phyloP scores from a whole-genome alignment of 1,140 invertebrate genomes.

The Bombus haemorrhoidalis region DNA sequence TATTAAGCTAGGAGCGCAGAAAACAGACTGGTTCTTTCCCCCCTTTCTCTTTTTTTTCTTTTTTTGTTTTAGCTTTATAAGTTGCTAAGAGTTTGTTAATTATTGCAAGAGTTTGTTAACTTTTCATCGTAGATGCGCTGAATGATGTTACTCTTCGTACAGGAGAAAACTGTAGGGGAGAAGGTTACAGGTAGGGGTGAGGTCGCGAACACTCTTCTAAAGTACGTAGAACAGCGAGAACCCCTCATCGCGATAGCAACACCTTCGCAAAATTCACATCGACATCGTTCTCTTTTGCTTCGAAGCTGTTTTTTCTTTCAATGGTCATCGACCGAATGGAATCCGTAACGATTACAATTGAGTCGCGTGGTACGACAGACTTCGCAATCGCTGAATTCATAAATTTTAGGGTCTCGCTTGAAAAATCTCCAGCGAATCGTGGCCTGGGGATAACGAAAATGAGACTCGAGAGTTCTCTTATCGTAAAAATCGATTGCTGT shows the following conservation, averaged over 20 bases:
- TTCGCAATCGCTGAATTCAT: constrained; percentile 1
- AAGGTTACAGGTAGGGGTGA: background rate
- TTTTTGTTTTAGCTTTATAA: too few relatives aligned
- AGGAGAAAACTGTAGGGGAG: too few relatives aligned
- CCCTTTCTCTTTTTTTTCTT: too few relatives aligned
- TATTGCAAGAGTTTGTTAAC: too few relatives aligned
- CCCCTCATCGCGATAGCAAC: background rate
- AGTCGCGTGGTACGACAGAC: background rate
- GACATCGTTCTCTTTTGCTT: background rate
- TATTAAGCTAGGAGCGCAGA: background rate
- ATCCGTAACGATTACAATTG: background rate
- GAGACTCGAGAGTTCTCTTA: background rate
- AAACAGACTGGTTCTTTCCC: background rate
- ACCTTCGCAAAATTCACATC: constrained; percentile 1
- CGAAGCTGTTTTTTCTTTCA: background rate
- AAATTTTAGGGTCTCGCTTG: background rate
- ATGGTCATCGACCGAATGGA: background rate
- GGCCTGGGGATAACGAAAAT: background rate
- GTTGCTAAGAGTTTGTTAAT: too few relatives aligned
- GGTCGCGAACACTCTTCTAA: background rate
- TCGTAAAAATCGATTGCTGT: background rate
- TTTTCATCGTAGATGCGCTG: too few relatives aligned
- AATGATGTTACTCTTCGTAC: too few relatives aligned
- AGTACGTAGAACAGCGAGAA: background rate
- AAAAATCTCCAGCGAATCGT: background rate